A percentile compares a stretch with the other conserved stretches of the same genome.
phyloP scores from a whole-genome alignment of 2,888 invertebrate species.

The Eupithecia exiguata region DNA sequence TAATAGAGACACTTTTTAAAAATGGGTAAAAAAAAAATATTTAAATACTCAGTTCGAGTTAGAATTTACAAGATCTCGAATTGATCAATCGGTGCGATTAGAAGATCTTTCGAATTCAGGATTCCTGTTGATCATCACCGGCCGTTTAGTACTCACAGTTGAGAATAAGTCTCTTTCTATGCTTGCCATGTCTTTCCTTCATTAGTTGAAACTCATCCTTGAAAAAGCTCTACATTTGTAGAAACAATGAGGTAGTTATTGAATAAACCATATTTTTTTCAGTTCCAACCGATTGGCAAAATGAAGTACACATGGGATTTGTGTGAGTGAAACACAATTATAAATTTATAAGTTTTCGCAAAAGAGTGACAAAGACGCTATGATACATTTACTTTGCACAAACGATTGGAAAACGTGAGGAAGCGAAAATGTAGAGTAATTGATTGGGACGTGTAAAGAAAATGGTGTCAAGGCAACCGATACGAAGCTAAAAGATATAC shows the following conservation, averaged over 20 bases:
- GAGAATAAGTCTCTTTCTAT: not conserved
- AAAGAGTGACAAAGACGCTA: not conserved
- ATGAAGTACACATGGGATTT: not conserved
- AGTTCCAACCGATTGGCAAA: not conserved
- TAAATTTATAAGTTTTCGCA: not conserved
- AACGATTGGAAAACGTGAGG: conserved; percentile 21
- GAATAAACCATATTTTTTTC: not conserved
- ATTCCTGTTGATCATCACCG: not conserved
- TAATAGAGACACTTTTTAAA: too few species aligned
- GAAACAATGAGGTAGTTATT: not conserved
- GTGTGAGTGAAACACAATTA: not conserved
- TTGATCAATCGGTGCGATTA: not conserved
- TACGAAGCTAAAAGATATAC: not conserved
- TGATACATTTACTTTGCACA: not conserved
- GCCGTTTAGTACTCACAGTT: not conserved
- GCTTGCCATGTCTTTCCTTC: too few species aligned
- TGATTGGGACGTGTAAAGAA: conserved; percentile 11
- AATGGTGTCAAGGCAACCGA: not conserved
- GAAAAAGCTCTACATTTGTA: too few species aligned
- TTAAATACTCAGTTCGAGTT: too few species aligned
- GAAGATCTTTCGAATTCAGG: not conserved
- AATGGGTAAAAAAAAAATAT: too few species aligned
- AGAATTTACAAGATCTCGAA: not conserved
- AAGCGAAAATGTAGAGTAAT: conserved; percentile 9
- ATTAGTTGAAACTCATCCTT: too few species aligned